A percentile compares a stretch with the other conserved stretches of the same genome.
These are phyloP conservation scores for Drepana arcuata DNA, from an alignment of 1,140 invertebrate genomes.

Conservation along the genomic window DNA sequence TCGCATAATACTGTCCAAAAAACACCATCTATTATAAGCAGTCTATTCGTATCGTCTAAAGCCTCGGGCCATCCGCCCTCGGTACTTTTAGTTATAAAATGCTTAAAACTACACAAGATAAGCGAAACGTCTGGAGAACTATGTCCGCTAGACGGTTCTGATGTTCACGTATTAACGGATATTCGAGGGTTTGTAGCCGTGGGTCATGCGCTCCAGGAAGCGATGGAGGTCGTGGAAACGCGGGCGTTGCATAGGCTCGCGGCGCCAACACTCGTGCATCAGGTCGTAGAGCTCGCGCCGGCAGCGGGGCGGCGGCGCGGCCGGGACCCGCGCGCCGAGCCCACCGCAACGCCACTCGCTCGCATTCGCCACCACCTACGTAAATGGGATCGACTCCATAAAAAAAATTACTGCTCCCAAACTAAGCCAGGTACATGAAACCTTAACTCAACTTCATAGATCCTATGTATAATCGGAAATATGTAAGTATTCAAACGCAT, in stretches of 20 bases:
- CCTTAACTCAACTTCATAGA: no score
- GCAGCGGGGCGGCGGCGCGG: slow-evolving; percentile 86
- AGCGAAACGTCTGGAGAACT: no score
- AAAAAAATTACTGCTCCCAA: no score
- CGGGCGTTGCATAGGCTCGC: slow-evolving; percentile 87
- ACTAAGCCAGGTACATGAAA: no score
- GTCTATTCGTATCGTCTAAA: no score
- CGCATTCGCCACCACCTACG: slow-evolving; percentile 79
- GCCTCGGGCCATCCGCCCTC: no score
- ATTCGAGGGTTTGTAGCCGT: slow-evolving; percentile 81
- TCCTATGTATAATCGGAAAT: no score
- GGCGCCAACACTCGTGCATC: slow-evolving; percentile 95
- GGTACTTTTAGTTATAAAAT: no score
- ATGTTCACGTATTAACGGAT: slow-evolving; percentile 21
- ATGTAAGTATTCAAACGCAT: no score
- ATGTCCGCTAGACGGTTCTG: not conserved
- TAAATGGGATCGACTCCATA: slow-evolving; percentile 1
- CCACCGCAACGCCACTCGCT: slow-evolving; percentile 75
- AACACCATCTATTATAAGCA: no score
- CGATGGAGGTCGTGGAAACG: slow-evolving; percentile 92
- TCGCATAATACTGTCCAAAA: no score
- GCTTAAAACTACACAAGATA: no score
- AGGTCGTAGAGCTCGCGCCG: slow-evolving; percentile 93
- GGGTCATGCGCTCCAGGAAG: slow-evolving; percentile 91
- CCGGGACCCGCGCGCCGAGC: slow-evolving; percentile 64